Base-by-base conservation (phyloP, 1,140 invertebrate genomes). In the Drosophila pseudoobscura region DNA sequence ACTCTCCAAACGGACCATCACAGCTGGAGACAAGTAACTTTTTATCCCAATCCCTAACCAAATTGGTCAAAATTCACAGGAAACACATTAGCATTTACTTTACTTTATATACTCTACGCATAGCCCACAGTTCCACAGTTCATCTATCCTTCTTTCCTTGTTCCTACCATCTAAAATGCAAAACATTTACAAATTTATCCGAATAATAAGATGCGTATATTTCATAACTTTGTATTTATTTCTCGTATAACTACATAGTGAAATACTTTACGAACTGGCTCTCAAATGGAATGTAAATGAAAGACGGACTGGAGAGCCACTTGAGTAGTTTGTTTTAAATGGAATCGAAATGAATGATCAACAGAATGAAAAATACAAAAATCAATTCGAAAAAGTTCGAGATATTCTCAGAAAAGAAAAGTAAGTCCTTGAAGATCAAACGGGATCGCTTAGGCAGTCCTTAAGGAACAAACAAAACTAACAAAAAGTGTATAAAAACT, bases 201-300 rank as follows among this genome's bases (percentile, higher is more conserved):
- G 8, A 66, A 44, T 35, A 44, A 66, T 35, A 24, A 24, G 26
- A 35, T 26, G 17, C 0, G 44, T 35, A 3, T 15, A 39, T 69
- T 44, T 64, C 71, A 74, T 74, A 74, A 74, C 71, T 74, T 74
- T 57, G 60, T 65, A 65, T 74, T 74, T 74, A 74, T 74, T 74
- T 64, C 45, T 44, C 70, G 54, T 74, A 74, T 74, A 75, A 53
- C 52, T 75, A 58, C 39, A 75, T 75, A 75, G 71, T 66, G 47
- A 75, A 75, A 75, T 75, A 75, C 50, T 75, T 65, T 53, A 75
- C 50, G 71, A 74, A 49, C 53, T 75, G 35, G 39, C 72, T 75
- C 61, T 39, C 70, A 39, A 75, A 75, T 75, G 71, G 71, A 74
- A 75, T 75, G 51, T 53, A 58, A 65, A 53, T 72, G 39, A 29